Evolutionary conservation across 2,113 vertebrate species (phyloP).

Genomic region (Scytalopus superciliaris): DNA sequence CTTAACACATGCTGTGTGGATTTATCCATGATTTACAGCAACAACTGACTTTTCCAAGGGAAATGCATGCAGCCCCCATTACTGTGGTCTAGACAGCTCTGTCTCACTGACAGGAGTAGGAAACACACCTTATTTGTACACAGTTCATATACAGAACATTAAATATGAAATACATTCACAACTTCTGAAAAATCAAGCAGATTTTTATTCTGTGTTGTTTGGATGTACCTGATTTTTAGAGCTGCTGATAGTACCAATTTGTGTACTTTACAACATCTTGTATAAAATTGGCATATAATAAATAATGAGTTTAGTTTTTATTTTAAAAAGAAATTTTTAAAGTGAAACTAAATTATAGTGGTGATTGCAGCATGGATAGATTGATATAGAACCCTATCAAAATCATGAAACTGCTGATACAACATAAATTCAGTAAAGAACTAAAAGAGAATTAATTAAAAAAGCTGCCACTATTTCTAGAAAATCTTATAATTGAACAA

Average conservation of each 20-base stretch:
- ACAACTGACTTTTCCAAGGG: constrained; percentile 7
- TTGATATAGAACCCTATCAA: background rate
- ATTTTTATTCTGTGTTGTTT: background rate
- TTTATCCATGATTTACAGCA: constrained; percentile 13
- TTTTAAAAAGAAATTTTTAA: background rate
- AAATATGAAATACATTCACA: background rate
- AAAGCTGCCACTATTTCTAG: background rate
- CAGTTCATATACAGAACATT: background rate
- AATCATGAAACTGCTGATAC: background rate
- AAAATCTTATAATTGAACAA: background rate
- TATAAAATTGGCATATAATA: background rate
- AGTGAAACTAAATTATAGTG: background rate
- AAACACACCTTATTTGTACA: background rate
- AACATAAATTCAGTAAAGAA: background rate
- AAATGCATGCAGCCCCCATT: background rate
- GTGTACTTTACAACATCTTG: background rate
- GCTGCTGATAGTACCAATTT: background rate
- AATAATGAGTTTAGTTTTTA: background rate
- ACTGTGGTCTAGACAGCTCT: background rate
- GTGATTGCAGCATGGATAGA: background rate
- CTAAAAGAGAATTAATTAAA: background rate
- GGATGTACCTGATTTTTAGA: background rate
- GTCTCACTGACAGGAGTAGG: background rate
- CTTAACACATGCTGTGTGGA: background rate
- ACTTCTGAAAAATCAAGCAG: background rate